A percentile compares a stretch with the other conserved stretches of the same genome.
Conservation (phyloP, 2,888 invertebrate genomes). For the Dyspetes luteomarginatus region DNA sequence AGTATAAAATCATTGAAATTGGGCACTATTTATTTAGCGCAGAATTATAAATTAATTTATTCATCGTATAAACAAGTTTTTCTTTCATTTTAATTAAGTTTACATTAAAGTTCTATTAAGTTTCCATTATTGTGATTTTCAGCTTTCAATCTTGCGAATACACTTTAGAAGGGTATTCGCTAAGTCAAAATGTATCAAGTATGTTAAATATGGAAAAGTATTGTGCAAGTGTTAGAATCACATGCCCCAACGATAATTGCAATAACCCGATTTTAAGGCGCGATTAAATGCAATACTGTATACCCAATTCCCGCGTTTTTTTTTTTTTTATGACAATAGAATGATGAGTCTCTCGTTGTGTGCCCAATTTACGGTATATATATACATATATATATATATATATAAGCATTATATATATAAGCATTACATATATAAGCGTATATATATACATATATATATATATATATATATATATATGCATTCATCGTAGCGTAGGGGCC, state of each 20-base stretch:
- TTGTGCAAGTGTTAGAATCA: background rate
- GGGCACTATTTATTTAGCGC: no score
- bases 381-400: background rate
- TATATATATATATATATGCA: background rate
- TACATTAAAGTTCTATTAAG: no score
- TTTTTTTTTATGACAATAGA: constrained; percentile 50
- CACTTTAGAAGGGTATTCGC: no score
- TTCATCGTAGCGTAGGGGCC: background rate
- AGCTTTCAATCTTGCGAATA: no score
- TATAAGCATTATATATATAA: no score
- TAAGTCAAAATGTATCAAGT: background rate
- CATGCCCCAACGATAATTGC: constrained; percentile 69
- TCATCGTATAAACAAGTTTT: no score
- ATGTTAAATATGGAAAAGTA: background rate
- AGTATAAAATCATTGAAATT: no score
- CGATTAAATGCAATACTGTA: constrained; percentile 68
- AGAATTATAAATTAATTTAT: no score
- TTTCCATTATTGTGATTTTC: no score
- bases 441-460: background rate
- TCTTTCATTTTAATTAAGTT: no score
- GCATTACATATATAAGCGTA: background rate
- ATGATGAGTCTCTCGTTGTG: constrained; percentile 32
- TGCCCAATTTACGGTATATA: constrained; percentile 15
- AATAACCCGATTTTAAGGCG: constrained; percentile 70
- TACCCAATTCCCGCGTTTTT: constrained; percentile 61